Percentiles rank a stretch among this genome's conserved stretches.
These are phyloP conservation scores for Neotragus pygmaeus DNA, from an alignment of 2,113 vertebrate genomes.

Conservation along the genomic window DNA sequence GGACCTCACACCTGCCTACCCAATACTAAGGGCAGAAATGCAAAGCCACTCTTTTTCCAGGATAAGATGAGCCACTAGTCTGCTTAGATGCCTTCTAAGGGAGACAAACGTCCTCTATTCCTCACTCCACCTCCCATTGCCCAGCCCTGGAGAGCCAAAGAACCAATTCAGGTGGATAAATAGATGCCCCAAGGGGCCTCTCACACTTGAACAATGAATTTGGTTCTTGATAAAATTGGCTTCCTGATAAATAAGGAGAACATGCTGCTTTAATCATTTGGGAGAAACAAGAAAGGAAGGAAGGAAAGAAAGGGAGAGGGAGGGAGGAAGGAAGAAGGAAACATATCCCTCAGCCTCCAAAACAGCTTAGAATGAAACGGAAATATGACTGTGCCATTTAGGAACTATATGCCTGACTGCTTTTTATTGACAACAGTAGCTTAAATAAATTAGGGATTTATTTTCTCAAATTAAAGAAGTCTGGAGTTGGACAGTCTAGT, in stretches of 20 bases:
- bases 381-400: neutral
- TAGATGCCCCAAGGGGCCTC: neutral
- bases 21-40: neutral
- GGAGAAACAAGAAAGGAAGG: neutral
- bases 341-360: neutral
- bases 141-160: neutral
- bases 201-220: neutral
- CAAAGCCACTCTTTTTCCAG: neutral
- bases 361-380: neutral
- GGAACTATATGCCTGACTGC: neutral
- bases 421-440: neutral
- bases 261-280: neutral
- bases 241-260: neutral
- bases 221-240: neutral
- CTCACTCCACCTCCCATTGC: neutral
- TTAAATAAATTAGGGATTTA: neutral
- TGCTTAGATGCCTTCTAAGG: neutral
- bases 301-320: neutral
- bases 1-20: neutral
- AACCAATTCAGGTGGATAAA: neutral
- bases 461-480: neutral
- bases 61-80: neutral
- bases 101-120: neutral
- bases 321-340: neutral
- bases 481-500: neutral